phyloP scores from a whole-genome alignment of 2,888 invertebrate species.

The Himalopsyche japonica region DNA sequence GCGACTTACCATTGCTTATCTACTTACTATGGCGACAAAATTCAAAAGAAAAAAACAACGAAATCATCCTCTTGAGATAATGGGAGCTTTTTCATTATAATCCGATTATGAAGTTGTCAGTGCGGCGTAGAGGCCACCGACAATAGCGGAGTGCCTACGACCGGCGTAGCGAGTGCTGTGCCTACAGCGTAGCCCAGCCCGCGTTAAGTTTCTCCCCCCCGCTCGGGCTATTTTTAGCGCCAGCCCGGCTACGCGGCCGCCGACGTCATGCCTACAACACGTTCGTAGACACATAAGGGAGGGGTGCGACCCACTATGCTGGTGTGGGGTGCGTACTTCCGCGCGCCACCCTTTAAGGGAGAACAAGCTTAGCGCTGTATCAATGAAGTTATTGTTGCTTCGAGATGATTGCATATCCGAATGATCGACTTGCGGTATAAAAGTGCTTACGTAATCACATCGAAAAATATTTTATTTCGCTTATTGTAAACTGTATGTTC shows the following conservation, averaged over 20 bases:
- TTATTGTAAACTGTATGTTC: too few relatives aligned
- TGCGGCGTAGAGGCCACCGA: background rate
- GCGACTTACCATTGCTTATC: too few relatives aligned
- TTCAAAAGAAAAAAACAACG: too few relatives aligned
- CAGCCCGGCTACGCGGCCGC: slow-evolving; percentile 27
- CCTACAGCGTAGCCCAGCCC: background rate
- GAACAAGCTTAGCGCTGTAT: background rate
- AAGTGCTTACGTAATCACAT: background rate
- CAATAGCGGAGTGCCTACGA: background rate
- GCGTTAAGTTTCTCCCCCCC: background rate
- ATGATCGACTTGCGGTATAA: background rate
- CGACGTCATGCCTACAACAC: background rate
- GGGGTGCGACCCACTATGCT: background rate
- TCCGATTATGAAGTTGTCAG: too few relatives aligned
- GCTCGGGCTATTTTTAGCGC: slow-evolving; percentile 32
- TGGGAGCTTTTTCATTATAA: too few relatives aligned
- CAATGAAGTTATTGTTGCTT: background rate
- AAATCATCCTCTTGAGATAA: too few relatives aligned
- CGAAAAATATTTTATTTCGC: too few relatives aligned
- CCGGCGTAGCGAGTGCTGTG: background rate
- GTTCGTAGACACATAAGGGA: background rate
- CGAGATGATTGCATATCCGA: background rate
- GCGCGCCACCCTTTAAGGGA: background rate
- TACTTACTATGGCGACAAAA: too few relatives aligned
- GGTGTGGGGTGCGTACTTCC: background rate